phyloP scores from a whole-genome alignment of 2,113 vertebrate species.

The Scomber scombrus region DNA sequence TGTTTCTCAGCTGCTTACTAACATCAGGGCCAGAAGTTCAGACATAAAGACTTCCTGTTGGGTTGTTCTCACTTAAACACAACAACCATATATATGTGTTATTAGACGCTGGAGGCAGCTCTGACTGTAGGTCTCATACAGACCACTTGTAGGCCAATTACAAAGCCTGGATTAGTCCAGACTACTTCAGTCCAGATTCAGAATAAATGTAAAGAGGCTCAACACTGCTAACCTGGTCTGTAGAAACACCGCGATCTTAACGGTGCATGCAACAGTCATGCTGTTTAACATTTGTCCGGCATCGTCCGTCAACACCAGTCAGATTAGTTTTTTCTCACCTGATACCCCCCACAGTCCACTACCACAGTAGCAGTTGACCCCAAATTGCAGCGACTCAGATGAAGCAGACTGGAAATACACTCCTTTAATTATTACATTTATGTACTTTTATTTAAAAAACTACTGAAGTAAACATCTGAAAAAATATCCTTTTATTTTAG shows the following conservation, averaged over 20 bases:
- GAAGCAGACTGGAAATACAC: neutral
- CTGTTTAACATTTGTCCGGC: slow-evolving; percentile 13
- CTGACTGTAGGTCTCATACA: neutral
- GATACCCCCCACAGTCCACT: neutral
- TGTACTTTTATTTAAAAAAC: neutral
- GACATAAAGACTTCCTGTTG: too few species aligned
- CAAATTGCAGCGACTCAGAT: slow-evolving; percentile 6
- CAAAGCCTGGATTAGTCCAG: neutral
- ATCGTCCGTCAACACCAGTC: neutral
- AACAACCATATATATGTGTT: too few species aligned
- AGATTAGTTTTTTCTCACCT: neutral
- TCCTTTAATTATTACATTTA: neutral
- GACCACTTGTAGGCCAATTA: neutral
- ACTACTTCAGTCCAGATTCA: neutral
- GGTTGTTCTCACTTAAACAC: too few species aligned
- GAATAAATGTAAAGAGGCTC: neutral
- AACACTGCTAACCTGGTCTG: neutral
- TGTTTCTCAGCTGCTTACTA: neutral
- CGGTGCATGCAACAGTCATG: neutral
- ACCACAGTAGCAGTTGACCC: neutral
- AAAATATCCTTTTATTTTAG: neutral
- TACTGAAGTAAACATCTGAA: neutral
- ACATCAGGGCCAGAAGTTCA: neutral
- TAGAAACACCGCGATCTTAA: neutral
- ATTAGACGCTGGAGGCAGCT: neutral